Evolutionary conservation across 2,113 vertebrate genomes (phyloP).

Genomic region (Tragelaphus imberbis): DNA sequence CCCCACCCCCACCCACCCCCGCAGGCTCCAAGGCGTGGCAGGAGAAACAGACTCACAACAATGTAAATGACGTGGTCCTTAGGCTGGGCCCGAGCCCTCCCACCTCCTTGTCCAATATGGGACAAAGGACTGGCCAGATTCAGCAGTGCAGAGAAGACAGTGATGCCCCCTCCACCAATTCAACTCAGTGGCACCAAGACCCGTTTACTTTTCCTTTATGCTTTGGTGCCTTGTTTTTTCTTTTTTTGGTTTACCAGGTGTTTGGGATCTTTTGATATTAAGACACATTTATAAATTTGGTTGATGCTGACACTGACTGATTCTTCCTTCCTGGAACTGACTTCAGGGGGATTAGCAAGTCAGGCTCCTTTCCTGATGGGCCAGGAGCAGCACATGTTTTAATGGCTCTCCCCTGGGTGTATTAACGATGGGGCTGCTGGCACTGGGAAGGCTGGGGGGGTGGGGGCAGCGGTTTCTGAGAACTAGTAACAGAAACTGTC

Average conservation of each 20-base stretch:
- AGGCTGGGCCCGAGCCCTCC: fast-evolving
- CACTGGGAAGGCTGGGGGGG: not conserved
- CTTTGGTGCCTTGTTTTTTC: not conserved
- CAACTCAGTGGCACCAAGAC: not conserved
- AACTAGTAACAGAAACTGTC: not conserved
- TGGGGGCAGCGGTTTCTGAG: fast-evolving
- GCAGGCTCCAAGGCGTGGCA: fast-evolving
- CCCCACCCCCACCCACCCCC: fast-evolving
- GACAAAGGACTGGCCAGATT: no score
- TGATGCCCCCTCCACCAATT: fast-evolving
- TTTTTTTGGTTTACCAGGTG: not conserved
- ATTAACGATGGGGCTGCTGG: no score
- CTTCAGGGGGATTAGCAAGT: not conserved
- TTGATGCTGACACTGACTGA: not conserved
- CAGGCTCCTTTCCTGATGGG: not conserved
- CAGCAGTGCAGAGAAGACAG: not conserved
- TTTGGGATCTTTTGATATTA: not conserved
- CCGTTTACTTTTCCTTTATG: not conserved
- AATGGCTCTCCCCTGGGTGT: fast-evolving
- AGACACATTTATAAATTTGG: not conserved
- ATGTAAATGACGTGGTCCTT: fast-evolving
- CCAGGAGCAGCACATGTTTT: not conserved
- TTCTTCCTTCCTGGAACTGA: not conserved
- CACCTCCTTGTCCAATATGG: not conserved
- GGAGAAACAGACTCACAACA: not conserved